Conservation (phyloP, 2,888 invertebrate species). For the Gandaritis pyraliata region DNA sequence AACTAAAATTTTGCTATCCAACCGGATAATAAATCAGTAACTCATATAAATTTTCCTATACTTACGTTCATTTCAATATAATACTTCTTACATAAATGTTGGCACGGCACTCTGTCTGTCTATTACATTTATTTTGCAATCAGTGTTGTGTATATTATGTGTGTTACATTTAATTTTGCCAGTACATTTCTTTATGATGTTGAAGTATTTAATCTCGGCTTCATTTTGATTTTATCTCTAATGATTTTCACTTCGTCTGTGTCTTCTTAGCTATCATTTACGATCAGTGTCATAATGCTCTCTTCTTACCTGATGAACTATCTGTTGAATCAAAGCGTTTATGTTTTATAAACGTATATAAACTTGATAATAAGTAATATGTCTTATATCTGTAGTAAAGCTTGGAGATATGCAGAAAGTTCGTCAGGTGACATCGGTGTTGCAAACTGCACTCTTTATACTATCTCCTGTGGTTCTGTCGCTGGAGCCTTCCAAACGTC, state of each 20-base stretch:
- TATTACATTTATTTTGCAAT: slow-evolving; percentile 73
- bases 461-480: slow-evolving; percentile 82
- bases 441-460: slow-evolving; percentile 85
- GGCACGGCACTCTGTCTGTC: slow-evolving; percentile 74
- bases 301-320: slow-evolving; percentile 68
- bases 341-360: not conserved
- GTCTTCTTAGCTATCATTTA: slow-evolving; percentile 80
- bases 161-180: slow-evolving; percentile 76
- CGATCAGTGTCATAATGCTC: slow-evolving; percentile 77
- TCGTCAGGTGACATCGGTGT: slow-evolving; percentile 77
- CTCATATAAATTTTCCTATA: slow-evolving; percentile 20
- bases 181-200: slow-evolving; percentile 67
- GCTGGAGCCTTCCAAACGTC: slow-evolving; percentile 79
- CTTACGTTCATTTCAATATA: slow-evolving; percentile 29
- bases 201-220: slow-evolving; percentile 72
- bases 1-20: slow-evolving; percentile 22
- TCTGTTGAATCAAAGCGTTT: slow-evolving; percentile 46
- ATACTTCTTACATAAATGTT: slow-evolving; percentile 48
- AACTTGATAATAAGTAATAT: not conserved
- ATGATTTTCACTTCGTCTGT: slow-evolving; percentile 75
- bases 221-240: slow-evolving; percentile 69
- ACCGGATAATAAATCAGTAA: slow-evolving; percentile 27
- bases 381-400: not conserved
- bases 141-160: slow-evolving; percentile 80
- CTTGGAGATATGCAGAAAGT: slow-evolving; percentile 51